A percentile compares a stretch with the other conserved stretches of the same genome.
These are phyloP conservation scores for Urocolius indicus DNA, from an alignment of 2,113 vertebrate species.

Conservation along the genomic window DNA sequence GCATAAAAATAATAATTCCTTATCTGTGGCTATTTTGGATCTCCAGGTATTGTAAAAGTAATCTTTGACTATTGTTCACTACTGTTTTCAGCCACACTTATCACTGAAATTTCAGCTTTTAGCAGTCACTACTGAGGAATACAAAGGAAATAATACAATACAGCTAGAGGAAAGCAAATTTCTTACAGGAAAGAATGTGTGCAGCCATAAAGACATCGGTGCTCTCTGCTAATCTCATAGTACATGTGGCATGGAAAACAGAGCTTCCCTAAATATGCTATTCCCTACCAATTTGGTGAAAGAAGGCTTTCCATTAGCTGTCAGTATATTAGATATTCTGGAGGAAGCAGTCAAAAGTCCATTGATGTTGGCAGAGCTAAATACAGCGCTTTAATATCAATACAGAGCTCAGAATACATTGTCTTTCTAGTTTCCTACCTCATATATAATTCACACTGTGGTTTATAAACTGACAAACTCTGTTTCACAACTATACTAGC, in stretches of 20 bases:
- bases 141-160: conserved; percentile 5
- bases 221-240: neutral
- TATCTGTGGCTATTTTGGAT: conserved; percentile 13
- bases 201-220: neutral
- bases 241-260: neutral
- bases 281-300: neutral
- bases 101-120: conserved; percentile 13
- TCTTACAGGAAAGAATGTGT: neutral
- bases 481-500: neutral
- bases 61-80: neutral
- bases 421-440: neutral
- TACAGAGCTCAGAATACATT: neutral
- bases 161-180: neutral
- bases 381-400: neutral
- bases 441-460: neutral
- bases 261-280: neutral
- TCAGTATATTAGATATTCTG: neutral
- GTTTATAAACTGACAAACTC: neutral
- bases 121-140: neutral
- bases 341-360: neutral
- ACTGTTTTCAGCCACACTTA: neutral
- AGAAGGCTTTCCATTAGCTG: neutral
- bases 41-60: conserved; percentile 11
- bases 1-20: neutral
- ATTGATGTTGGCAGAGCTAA: neutral